Conservation (phyloP, 2,113 vertebrate species). For the Circaetus gallicus region DNA sequence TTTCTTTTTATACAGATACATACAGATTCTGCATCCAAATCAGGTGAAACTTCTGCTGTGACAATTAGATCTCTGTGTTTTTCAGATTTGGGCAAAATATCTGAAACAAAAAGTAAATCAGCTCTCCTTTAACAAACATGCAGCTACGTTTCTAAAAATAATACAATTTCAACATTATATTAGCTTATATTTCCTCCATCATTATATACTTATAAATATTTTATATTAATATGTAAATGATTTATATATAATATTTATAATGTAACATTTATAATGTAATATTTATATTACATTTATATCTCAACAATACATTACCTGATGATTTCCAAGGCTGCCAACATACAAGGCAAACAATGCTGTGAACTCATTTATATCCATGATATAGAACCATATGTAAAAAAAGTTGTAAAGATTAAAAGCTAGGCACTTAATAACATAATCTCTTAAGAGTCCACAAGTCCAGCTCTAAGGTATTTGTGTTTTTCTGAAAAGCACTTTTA, state of each 20-base stretch:
- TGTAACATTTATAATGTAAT: no score
- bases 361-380: background rate
- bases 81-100: slow-evolving; percentile 80
- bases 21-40: slow-evolving; percentile 86
- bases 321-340: background rate
- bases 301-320: background rate
- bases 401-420: background rate
- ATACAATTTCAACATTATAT: background rate
- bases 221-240: no score
- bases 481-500: background rate
- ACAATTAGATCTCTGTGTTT: slow-evolving; percentile 78
- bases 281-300: no score
- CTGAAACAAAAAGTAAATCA: slow-evolving; percentile 64
- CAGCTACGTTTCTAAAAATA: background rate
- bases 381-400: background rate
- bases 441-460: background rate
- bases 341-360: background rate
- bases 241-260: no score
- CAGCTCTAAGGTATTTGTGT: background rate
- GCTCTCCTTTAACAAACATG: background rate
- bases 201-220: no score
- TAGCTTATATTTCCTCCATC: no score
- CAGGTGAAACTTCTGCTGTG: slow-evolving; percentile 73
- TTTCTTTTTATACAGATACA: slow-evolving; percentile 7
- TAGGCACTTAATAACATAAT: background rate